These are phyloP conservation scores for Epicampocera succincta DNA, from an alignment of 2,888 invertebrate species.

Conservation along the genomic window DNA sequence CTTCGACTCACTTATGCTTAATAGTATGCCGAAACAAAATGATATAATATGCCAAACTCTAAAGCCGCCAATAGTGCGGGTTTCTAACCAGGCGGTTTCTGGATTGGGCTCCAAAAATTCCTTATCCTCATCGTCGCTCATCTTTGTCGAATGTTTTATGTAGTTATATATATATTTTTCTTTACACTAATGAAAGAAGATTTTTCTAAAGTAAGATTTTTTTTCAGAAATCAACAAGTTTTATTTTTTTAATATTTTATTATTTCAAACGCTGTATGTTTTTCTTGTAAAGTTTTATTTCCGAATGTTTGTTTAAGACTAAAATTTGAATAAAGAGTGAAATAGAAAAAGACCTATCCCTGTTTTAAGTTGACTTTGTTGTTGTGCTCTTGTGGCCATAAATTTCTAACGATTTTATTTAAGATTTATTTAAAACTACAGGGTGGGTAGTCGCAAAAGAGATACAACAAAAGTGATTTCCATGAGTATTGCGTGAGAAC, in stretches of 20 bases:
- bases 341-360: slow-evolving; percentile 57
- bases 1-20: slow-evolving; percentile 84
- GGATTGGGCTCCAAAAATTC: slow-evolving; percentile 76
- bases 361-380: slow-evolving; percentile 31
- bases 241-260: slow-evolving; percentile 28
- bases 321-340: slow-evolving; percentile 56
- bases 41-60: slow-evolving; percentile 92
- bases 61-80: slow-evolving; percentile 86
- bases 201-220: no score
- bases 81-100: slow-evolving; percentile 89
- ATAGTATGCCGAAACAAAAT: slow-evolving; percentile 85
- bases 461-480: not conserved
- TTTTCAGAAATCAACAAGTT: slow-evolving; percentile 65
- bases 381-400: slow-evolving; percentile 40
- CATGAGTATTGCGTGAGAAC: no score
- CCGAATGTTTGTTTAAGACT: slow-evolving; percentile 60
- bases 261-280: slow-evolving; percentile 25
- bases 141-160: slow-evolving; percentile 44
- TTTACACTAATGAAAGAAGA: no score
- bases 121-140: slow-evolving; percentile 73
- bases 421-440: slow-evolving; percentile 68
- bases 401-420: slow-evolving; percentile 51
- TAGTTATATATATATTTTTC: not conserved
- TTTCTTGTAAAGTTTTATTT: slow-evolving; percentile 46
- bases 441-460: slow-evolving; percentile 33